These are phyloP conservation scores for Stenopsyche tienmushanensis DNA, from an alignment of 1,140 invertebrate species.

Conservation along the genomic window DNA sequence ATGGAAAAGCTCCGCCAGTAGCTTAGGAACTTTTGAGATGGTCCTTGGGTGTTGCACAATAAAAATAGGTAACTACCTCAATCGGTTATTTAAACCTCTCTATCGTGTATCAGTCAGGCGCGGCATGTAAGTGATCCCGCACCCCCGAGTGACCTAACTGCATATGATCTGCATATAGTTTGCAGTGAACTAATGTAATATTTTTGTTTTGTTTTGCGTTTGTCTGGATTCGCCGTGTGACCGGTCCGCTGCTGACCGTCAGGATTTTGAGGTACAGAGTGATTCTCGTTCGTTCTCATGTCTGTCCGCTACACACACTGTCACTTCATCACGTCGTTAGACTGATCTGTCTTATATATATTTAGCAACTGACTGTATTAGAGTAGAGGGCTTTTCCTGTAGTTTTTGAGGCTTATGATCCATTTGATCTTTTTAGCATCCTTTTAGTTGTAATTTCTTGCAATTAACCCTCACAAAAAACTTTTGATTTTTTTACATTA, in stretches of 20 bases:
- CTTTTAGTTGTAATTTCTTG: slow-evolving; percentile 52
- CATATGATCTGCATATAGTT: slow-evolving; percentile 1
- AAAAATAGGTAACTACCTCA: slow-evolving; percentile 45
- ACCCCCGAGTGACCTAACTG: not conserved
- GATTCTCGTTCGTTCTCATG: slow-evolving; percentile 57
- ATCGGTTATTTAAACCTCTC: slow-evolving; percentile 43
- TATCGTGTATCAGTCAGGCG: slow-evolving; percentile 24
- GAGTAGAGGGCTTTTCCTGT: slow-evolving; percentile 61
- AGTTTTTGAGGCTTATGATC: slow-evolving; percentile 61
- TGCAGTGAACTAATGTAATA: slow-evolving; percentile 39
- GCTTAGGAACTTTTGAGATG: slow-evolving; percentile 95
- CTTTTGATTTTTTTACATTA: slow-evolving; percentile 36
- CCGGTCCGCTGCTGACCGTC: slow-evolving; percentile 55
- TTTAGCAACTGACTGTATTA: slow-evolving; percentile 54
- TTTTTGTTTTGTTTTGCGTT: slow-evolving; percentile 57
- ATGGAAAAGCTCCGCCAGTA: slow-evolving; percentile 44
- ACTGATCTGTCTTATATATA: slow-evolving; percentile 46
- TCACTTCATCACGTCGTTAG: slow-evolving; percentile 49
- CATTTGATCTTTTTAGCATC: slow-evolving; percentile 58
- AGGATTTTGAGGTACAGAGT: slow-evolving; percentile 74
- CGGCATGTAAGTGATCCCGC: too few species aligned
- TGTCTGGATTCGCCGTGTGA: slow-evolving; percentile 54
- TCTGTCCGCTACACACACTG: slow-evolving; percentile 49
- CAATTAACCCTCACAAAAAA: slow-evolving; percentile 38
- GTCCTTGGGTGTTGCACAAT: slow-evolving; percentile 69